Base-by-base conservation (phyloP, 92 coral and sea anemone genomes). In the Anthopleura xanthogrammica region DNA sequence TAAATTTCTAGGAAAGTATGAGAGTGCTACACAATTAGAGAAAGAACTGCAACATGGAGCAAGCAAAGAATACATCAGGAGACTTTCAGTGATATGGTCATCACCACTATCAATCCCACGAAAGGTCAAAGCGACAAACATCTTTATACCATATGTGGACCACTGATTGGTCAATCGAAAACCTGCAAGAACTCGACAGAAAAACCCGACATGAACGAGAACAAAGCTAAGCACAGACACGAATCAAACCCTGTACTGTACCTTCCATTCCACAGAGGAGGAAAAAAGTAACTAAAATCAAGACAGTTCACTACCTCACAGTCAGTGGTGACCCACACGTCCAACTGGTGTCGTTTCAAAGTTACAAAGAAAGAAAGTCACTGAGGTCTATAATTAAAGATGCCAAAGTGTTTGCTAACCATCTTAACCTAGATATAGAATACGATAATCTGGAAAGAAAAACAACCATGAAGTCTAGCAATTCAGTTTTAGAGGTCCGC, bases 31-130 rank as follows among this genome's bases (percentile, higher is more conserved):
- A 2, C 77, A 72, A 12, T 14, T 20, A 11, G 70, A 62, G 13
- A 62, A 62, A 62, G 70, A 62, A 20, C 29, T 62, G 2, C 70
- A 62, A 62, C 19, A 29, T 7, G 70, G 4, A 5, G 6, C n/a
- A 7, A 14, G 11, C 9, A 62, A 14, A 62, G 29, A 62, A 42
- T 72, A 36, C 77, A 72, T 16, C 7, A 72, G 77, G 17, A 72
- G 77, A 16, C 77, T 72, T 2, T 72, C 77, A 16, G 77, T 72
- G n/a, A 42, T 72, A 72, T 72, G 77, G 52, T 72, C 70, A 19
- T 62, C 39, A 62, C 70, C 70, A 62, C 13, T 62, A 20, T 62
- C 70, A 62, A 5, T 62, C 19, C 24, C 70, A 62, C 24, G 70
- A 8, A 62, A 62, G 70, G 13, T 62, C 39, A 62, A 62, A 68